Evolutionary conservation across 1,140 invertebrate genomes (phyloP).

Genomic region (Atta texana): DNA sequence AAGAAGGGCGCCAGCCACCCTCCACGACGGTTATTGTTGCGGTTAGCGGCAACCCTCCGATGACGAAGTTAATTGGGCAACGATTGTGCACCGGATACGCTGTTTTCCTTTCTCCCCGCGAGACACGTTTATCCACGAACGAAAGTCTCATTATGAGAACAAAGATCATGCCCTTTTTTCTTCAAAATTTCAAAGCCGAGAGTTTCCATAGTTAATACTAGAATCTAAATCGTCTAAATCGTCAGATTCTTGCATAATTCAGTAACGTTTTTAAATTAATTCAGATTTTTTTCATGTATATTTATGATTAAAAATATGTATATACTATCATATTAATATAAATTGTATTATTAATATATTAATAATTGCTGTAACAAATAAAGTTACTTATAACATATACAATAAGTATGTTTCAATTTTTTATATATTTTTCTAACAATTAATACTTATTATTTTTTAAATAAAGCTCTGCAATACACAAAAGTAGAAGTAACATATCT

Average conservation of each 20-base stretch:
- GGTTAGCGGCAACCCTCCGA: constrained; percentile 79
- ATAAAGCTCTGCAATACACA: too few relatives aligned
- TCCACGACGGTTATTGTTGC: constrained; percentile 80
- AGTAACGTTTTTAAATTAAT: not conserved
- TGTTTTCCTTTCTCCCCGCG: constrained; percentile 58
- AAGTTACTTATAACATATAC: not conserved
- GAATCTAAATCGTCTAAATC: not conserved
- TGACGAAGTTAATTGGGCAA: constrained; percentile 83
- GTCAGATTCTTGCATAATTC: not conserved
- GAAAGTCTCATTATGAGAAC: constrained; percentile 63
- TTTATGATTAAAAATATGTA: not conserved
- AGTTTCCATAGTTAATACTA: not conserved
- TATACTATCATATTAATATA: not conserved
- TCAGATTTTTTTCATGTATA: not conserved
- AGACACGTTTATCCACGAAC: constrained; percentile 56
- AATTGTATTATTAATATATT: not conserved
- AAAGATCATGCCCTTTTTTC: constrained; percentile 62
- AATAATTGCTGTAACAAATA: not conserved
- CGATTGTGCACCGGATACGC: constrained; percentile 75
- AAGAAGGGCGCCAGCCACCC: constrained; percentile 72
- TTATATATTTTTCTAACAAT: not conserved
- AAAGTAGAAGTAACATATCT: not conserved
- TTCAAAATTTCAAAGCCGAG: constrained; percentile 14
- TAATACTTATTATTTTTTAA: not conserved
- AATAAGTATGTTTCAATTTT: too few relatives aligned